Evolutionary conservation across 1,140 invertebrate species (phyloP).

Genomic region (Leptinotarsa defecta): DNA sequence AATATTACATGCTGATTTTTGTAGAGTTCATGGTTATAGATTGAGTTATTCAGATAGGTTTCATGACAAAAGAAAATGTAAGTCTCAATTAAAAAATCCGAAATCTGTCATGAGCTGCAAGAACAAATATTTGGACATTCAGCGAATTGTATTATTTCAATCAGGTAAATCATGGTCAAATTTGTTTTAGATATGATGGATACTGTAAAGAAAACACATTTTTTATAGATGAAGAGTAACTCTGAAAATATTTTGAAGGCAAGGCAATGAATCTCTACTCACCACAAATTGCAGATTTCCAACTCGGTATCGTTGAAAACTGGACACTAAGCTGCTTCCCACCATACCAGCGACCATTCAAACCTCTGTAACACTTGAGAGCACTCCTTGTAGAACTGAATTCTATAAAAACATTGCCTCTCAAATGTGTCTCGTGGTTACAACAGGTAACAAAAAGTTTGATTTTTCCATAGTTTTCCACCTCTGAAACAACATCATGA

Average conservation of each 20-base stretch:
- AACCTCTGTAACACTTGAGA: slow-evolving; percentile 71
- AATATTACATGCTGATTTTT: no score
- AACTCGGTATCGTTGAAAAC: slow-evolving; percentile 78
- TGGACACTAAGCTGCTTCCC: slow-evolving; percentile 81
- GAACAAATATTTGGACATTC: no score
- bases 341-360: slow-evolving; percentile 90
- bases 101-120: no score
- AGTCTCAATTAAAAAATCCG: no score
- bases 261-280: slow-evolving; percentile 49
- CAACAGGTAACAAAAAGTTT: slow-evolving; percentile 83
- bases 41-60: no score
- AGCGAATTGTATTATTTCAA: no score
- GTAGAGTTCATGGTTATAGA: no score
- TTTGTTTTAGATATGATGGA: background rate
- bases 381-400: slow-evolving; percentile 73
- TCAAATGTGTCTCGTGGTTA: slow-evolving; percentile 83
- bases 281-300: slow-evolving; percentile 91
- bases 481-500: slow-evolving; percentile 81
- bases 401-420: slow-evolving; percentile 91
- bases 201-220: background rate
- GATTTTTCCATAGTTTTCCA: slow-evolving; percentile 79
- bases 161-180: no score
- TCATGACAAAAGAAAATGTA: no score
- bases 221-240: background rate
- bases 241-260: background rate